Base-by-base conservation (phyloP, 1,140 invertebrate species). In the Sitodiplosis mosellana region DNA sequence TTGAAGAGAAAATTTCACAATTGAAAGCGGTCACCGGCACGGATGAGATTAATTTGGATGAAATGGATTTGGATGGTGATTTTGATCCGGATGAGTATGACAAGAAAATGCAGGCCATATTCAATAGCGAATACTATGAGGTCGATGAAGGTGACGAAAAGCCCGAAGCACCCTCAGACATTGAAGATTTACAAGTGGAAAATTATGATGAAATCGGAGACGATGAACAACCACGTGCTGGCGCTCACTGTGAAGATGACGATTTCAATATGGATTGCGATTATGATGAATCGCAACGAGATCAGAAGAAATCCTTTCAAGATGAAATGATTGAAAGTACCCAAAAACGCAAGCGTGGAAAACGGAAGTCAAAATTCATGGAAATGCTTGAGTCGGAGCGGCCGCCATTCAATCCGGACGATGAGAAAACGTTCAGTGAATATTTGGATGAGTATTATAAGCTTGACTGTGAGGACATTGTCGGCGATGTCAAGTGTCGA, bases 371-470 rank as follows among this genome's bases (percentile, higher is more conserved):
- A 56, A 77, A 83, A 54, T 80, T 89, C 53, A 77, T 76, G 33
- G 73, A 84, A 57, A 70, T 80, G 21, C 57, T 90, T 2, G 64
- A 73, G 2, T 71, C 75, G 21, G 69, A 74, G 52, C 92, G 88
- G 60, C 88, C 89, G 0, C 72, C 76, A 44, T 93, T 87, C 66
- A 76, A 94, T 71, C 85, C 88, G 0, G 67, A 71, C 48, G 69
- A 74, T 48, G 69, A 85, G 40, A 77, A 81, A 60, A 78, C 79
- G 1, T 91, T 89, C 68, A 73, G 83, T 43, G 72, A 94, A 54
- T 94, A 94, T 63, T 77, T 92, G 56, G 85, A 95, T 61, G 88
- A 95, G 62, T 94, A 94, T 67, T 96, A 95, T 59, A 79, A 83
- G 53, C 68, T 96, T 51, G 87, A 94, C 64, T 96, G 83, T 69